These are phyloP conservation scores for Chaetophractus vellerosus DNA, from an alignment of 2,797 vertebrate species.

Conservation along the genomic window DNA sequence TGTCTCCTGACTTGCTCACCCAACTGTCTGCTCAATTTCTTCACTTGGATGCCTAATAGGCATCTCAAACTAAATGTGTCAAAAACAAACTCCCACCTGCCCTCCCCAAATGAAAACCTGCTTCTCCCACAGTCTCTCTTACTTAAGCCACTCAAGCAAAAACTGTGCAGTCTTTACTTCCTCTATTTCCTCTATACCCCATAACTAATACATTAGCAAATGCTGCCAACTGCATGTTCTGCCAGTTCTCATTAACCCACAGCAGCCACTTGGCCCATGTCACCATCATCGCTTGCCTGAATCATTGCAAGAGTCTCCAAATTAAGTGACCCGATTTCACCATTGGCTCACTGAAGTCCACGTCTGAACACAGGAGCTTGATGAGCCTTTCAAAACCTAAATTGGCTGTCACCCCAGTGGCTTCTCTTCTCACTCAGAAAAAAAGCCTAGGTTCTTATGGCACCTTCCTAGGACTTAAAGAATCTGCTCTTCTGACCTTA, in stretches of 20 bases:
- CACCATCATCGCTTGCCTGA: background rate
- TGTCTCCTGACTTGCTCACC: background rate
- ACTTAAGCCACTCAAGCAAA: background rate
- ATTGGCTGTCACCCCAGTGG: too few species aligned
- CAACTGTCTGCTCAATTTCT: constrained; percentile 18
- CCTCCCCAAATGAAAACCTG: background rate
- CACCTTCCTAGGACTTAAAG: fast-evolving
- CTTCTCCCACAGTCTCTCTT: background rate
- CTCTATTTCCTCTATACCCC: background rate
- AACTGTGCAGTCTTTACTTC: background rate
- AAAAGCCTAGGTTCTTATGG: background rate
- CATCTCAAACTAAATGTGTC: constrained; percentile 18
- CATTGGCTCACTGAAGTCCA: background rate
- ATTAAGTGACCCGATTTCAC: background rate
- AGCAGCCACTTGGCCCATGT: background rate
- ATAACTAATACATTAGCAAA: background rate
- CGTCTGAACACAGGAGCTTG: background rate
- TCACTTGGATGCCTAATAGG: background rate
- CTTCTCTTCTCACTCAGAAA: background rate
- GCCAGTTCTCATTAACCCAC: background rate
- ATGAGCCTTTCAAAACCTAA: background rate
- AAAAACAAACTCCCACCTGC: background rate
- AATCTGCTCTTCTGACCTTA: background rate
- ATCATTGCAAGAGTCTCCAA: background rate
- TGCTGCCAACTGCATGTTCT: background rate